phyloP scores from a whole-genome alignment of 2,113 vertebrate species.

The Hyperopisus bebe region DNA sequence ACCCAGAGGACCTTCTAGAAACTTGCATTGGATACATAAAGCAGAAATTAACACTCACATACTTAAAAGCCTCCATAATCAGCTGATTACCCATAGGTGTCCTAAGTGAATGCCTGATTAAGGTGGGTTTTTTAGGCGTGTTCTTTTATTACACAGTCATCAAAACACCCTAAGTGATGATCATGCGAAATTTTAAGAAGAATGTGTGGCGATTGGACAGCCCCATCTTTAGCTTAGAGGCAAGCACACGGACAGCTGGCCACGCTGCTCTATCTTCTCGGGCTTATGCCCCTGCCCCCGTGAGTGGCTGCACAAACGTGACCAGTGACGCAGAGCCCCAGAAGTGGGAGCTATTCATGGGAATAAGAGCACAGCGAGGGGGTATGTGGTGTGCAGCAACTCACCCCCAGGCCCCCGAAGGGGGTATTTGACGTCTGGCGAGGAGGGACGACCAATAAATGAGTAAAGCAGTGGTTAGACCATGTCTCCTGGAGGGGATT shows the following conservation, averaged over 20 bases:
- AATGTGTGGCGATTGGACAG: not conserved
- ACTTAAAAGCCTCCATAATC: not conserved
- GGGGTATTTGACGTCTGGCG: not conserved
- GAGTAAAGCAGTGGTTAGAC: constrained; percentile 14
- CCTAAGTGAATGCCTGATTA: not conserved
- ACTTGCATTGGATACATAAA: not conserved
- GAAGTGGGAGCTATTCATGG: not conserved
- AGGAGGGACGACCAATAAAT: not conserved
- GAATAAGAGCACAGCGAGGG: not conserved
- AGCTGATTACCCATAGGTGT: not conserved
- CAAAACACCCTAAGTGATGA: not conserved
- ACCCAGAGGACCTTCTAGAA: not conserved
- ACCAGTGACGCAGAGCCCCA: not conserved
- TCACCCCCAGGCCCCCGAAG: not conserved
- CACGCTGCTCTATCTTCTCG: not conserved
- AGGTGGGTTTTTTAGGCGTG: not conserved
- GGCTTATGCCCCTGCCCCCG: not conserved
- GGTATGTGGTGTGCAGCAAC: not conserved
- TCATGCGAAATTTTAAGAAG: not conserved
- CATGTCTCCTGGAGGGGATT: constrained; percentile 20
- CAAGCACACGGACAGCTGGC: not conserved
- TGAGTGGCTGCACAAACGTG: not conserved
- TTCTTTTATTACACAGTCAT: not conserved
- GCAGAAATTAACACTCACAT: not conserved
- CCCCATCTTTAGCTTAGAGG: not conserved